These are phyloP conservation scores for Plagiodera versicolora DNA, from an alignment of 2,888 invertebrate genomes.

Conservation along the genomic window DNA sequence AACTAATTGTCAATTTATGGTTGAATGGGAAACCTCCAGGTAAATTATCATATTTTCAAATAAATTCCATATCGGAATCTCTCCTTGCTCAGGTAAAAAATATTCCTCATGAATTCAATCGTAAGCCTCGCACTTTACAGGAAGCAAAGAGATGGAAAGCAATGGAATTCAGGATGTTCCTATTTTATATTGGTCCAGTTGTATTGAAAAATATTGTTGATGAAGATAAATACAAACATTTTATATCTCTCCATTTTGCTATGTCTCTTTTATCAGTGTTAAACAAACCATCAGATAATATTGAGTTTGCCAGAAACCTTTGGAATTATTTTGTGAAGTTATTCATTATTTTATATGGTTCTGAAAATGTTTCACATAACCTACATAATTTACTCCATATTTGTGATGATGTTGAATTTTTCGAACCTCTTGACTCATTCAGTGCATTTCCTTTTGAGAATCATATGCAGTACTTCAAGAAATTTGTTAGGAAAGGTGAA, in stretches of 20 bases:
- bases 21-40: constrained; percentile 17
- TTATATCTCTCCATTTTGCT: constrained; percentile 5
- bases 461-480: constrained; percentile 1
- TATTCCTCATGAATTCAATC: constrained; percentile 15
- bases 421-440: constrained; percentile 1
- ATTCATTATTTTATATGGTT: constrained; percentile 10
- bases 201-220: constrained; percentile 13
- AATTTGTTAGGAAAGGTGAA: constrained; percentile 14
- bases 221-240: constrained; percentile 12
- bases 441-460: constrained; percentile 10
- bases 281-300: constrained; percentile 10
- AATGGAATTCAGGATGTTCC: constrained; percentile 14
- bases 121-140: constrained; percentile 15
- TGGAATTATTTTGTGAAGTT: constrained; percentile 12
- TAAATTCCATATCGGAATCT: constrained; percentile 11
- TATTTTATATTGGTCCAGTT: constrained; percentile 24
- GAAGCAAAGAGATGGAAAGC: constrained; percentile 19
- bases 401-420: constrained; percentile 8
- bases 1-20: constrained; percentile 13
- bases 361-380: constrained; percentile 9
- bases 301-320: constrained; percentile 8
- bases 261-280: constrained; percentile 7
- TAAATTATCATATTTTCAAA: constrained; percentile 16
- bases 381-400: constrained; percentile 3
- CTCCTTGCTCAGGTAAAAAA: constrained; percentile 14